A percentile compares a stretch with the other conserved stretches of the same genome.
Conservation (phyloP, 2,797 vertebrate genomes). For the Momotus momota region DNA sequence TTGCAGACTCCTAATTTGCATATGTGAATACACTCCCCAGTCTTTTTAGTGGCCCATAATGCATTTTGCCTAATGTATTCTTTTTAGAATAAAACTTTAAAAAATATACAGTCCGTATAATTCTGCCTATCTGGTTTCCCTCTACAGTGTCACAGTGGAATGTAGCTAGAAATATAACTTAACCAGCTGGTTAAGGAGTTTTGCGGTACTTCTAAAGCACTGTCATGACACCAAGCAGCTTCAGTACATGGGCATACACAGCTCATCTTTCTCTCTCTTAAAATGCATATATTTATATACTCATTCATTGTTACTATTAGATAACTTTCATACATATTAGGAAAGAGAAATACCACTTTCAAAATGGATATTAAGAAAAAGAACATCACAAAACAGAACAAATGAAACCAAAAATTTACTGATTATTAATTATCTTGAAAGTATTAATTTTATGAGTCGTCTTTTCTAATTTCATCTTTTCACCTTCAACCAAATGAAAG, state of each 20-base stretch:
- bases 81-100: not conserved
- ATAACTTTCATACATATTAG: not conserved
- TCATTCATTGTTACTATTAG: not conserved
- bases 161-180: not conserved
- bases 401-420: not conserved
- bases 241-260: not conserved
- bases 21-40: not conserved
- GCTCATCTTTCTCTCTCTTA: not conserved
- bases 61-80: not conserved
- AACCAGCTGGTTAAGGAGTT: not conserved
- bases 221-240: not conserved
- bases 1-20: not conserved
- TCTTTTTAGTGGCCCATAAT: not conserved
- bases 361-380: not conserved
- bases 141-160: not conserved
- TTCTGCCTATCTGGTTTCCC: not conserved
- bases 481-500: not conserved
- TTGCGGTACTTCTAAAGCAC: not conserved
- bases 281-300: not conserved
- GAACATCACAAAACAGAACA: not conserved
- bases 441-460: not conserved
- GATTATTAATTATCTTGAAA: not conserved
- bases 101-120: not conserved
- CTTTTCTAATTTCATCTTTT: not conserved
- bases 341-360: not conserved